Conservation (phyloP, 2,113 vertebrate species). For the Choloepus hoffmanni region DNA sequence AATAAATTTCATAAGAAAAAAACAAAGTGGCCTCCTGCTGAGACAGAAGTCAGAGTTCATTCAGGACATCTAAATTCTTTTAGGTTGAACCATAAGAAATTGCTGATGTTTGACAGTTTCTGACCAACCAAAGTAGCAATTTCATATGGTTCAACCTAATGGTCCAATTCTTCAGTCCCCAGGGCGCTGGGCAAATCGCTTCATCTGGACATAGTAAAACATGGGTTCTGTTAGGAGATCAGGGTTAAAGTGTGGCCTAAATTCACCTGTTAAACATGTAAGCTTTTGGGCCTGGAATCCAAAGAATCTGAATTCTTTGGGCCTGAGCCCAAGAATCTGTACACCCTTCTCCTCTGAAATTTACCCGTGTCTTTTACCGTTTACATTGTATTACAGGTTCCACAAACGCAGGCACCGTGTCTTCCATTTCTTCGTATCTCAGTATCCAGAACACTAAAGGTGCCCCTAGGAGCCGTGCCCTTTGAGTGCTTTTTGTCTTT, state of each 20-base stretch:
- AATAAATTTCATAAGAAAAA: not conserved
- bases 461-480: not conserved
- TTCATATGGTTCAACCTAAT: not conserved
- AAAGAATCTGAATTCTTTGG: not conserved
- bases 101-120: not conserved
- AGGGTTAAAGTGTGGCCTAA: not conserved
- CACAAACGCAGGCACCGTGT: not conserved
- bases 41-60: not conserved
- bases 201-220: not conserved
- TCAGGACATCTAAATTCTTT: not conserved
- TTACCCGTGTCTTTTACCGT: not conserved
- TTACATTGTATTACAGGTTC: not conserved
- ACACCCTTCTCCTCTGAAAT: not conserved
- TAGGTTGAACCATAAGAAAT: accelerated
- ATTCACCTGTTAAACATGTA: not conserved
- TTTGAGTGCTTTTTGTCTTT: not conserved
- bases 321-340: too few relatives aligned
- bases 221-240: not conserved
- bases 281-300: not conserved
- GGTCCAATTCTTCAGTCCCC: not conserved
- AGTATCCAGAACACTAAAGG: not conserved
- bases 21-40: not conserved
- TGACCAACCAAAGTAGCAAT: not conserved
- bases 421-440: not conserved
- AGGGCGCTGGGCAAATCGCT: not conserved